These are phyloP conservation scores for Limenitis camilla DNA, from an alignment of 2,888 invertebrate species.

Conservation along the genomic window DNA sequence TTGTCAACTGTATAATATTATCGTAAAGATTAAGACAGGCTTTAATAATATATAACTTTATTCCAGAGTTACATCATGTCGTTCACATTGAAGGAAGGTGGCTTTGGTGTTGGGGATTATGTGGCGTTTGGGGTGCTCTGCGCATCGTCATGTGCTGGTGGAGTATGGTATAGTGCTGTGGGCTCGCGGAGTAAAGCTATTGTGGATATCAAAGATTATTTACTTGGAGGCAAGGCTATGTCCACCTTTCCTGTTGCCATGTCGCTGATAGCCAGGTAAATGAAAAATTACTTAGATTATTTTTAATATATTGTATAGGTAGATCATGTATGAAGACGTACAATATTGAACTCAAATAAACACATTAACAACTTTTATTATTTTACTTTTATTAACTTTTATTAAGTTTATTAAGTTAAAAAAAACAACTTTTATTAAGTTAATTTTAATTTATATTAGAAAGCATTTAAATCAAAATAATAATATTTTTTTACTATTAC, in stretches of 20 bases:
- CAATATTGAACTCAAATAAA: too few relatives aligned
- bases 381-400: too few relatives aligned
- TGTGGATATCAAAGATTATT: conserved; percentile 79
- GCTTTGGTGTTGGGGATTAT: conserved; percentile 70
- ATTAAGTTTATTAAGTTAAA: too few relatives aligned
- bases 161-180: conserved; percentile 77
- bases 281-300: not conserved
- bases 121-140: conserved; percentile 82
- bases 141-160: conserved; percentile 82
- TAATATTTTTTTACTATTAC: too few relatives aligned
- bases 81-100: conserved; percentile 60
- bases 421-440: too few relatives aligned
- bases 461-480: too few relatives aligned
- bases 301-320: too few relatives aligned
- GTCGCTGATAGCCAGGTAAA: conserved; percentile 88
- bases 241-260: conserved; percentile 88
- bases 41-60: not conserved
- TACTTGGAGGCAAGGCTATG: conserved; percentile 84
- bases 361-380: too few relatives aligned
- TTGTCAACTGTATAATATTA: not conserved
- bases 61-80: conserved; percentile 37
- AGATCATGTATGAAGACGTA: too few relatives aligned
- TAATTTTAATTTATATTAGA: too few relatives aligned
- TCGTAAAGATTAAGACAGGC: too few relatives aligned
- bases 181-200: conserved; percentile 71